A percentile compares a stretch with the other conserved stretches of the same genome.
Conservation (phyloP, 1,140 invertebrate genomes). For the Adelges cooleyi region DNA sequence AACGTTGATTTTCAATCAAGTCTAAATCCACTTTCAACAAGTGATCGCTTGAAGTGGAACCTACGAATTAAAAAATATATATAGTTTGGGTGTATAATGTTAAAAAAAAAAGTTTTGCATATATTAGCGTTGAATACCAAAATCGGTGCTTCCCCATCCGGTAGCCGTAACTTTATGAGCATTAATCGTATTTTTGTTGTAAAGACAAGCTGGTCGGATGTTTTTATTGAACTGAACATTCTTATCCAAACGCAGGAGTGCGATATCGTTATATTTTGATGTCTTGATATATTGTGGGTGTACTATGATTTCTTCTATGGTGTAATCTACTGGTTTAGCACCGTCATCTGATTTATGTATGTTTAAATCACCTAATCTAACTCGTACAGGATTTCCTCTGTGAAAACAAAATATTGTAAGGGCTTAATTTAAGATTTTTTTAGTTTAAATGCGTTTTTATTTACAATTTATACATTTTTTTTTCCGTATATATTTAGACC, state of each 20-base stretch:
- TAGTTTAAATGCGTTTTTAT: too few relatives aligned
- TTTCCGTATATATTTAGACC: too few relatives aligned
- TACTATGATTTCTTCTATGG: conserved; percentile 36
- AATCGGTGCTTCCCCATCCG: conserved; percentile 42
- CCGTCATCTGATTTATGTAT: conserved; percentile 33
- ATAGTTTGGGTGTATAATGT: too few relatives aligned
- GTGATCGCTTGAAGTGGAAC: conserved; percentile 30
- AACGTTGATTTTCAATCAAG: conserved; percentile 31
- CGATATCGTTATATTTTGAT: conserved; percentile 50
- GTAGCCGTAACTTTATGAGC: conserved; percentile 39
- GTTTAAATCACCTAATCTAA: conserved; percentile 36
- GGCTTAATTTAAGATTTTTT: too few relatives aligned
- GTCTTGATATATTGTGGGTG: conserved; percentile 41
- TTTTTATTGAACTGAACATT: conserved; percentile 39
- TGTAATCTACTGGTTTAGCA: conserved; percentile 32
- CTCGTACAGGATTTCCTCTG: conserved; percentile 32
- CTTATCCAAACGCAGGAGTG: conserved; percentile 43
- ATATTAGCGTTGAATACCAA: conserved; percentile 29
- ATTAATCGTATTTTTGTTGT: conserved; percentile 32
- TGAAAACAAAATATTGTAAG: neutral
- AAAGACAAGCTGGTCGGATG: conserved; percentile 49
- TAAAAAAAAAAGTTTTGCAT: too few relatives aligned
- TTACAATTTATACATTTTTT: too few relatives aligned
- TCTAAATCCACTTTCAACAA: conserved; percentile 33
- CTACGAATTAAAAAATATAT: neutral